Evolutionary conservation across 2,797 vertebrate genomes (phyloP), one percentile per base, ranked within the genome.

Genomic region (Apogon hyalosoma): DNA sequence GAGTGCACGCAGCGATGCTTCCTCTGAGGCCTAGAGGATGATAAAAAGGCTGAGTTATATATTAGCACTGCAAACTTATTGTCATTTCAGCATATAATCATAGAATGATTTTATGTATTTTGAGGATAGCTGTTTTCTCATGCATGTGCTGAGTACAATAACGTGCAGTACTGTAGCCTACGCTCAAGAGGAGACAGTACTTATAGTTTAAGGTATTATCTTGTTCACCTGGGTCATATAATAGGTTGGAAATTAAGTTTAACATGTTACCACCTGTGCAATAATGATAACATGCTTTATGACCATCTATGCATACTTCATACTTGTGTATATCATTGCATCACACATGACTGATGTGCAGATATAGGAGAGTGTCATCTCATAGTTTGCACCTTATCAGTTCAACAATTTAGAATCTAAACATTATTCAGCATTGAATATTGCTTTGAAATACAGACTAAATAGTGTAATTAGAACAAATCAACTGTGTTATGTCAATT

Each of bases 1-100:
- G 90, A 99, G 74, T 18, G 95, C 97, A 71, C 95, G 94, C 71
- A 99, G 90, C 0, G 98, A 99, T 80, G 94, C 83, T 91, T 99
- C 98, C 80, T 98, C 98, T 46, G 98, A 97, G 69, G 95, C 96
- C 98, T 99, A 74, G 58, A 9, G 31, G 41, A 65, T 5, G 52
- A 40, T 19, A 63, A 62, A 14, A 76, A 54, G 53, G 4, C 38
- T 8, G 40, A 7, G 28, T 11, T 43, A 21, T 38, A 11, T 6
- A 68, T 31, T 52, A 63, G 21, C 21, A 62, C 9, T 0, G 1
- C 24, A 58, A 3, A 45, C 15, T 19, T 12, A 52, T n/a, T n/a
- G 21, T 24, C 21, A 24, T 24, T 24, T 24, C 21, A 24, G 21
- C 21, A 24, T 4, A 24, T 24, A 24, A 24, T 24, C 21, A 24